Evolutionary conservation across 2,113 vertebrate species (phyloP).

Genomic region (Phaetusa simplex): DNA sequence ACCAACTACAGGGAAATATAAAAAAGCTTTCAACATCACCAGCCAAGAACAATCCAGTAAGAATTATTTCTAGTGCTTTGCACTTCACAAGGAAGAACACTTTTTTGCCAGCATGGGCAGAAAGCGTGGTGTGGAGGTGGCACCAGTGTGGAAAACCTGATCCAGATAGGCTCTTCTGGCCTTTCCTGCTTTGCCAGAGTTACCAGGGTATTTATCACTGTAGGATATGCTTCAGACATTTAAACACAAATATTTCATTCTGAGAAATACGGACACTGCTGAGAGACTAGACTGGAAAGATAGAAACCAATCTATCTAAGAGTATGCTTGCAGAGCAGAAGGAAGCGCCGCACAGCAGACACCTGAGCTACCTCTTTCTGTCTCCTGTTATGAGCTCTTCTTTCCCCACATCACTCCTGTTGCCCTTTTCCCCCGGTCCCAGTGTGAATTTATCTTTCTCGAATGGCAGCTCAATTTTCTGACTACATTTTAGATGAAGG

Average conservation of each 20-base stretch:
- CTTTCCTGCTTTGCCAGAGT: background rate
- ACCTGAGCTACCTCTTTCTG: background rate
- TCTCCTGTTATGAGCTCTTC: background rate
- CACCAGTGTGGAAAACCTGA: background rate
- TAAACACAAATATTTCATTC: background rate
- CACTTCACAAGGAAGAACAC: background rate
- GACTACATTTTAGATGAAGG: background rate
- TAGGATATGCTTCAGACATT: background rate
- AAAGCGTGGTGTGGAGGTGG: background rate
- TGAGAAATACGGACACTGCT: background rate
- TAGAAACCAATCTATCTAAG: background rate
- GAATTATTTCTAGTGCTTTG: slow-evolving; percentile 3
- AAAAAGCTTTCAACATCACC: background rate
- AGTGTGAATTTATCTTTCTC: background rate
- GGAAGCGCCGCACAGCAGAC: background rate
- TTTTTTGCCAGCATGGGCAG: background rate
- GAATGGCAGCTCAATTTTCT: background rate
- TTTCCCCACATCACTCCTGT: background rate
- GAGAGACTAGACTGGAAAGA: background rate
- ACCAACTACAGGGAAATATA: background rate
- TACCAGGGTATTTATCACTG: background rate
- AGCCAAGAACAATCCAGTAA: slow-evolving; percentile 1
- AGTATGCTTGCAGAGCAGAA: background rate
- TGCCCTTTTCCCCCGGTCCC: background rate
- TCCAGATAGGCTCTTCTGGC: background rate